phyloP scores from a whole-genome alignment of 2,113 vertebrate species.

The Hepsetus odoe region DNA sequence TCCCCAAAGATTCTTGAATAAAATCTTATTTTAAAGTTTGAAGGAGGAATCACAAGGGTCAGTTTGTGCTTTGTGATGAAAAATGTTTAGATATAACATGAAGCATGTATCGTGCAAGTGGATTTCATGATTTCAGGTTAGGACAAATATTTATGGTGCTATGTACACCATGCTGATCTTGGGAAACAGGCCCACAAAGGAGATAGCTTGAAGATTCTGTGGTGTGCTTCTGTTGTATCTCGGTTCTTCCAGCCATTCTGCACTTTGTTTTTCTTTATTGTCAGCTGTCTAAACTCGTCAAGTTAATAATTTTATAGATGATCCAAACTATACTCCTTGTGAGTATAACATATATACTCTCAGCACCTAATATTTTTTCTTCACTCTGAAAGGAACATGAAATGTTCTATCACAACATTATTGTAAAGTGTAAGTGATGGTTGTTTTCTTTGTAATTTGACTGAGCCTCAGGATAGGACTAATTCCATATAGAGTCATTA shows the following conservation, averaged over 20 bases:
- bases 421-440: background rate
- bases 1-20: conserved; percentile 20
- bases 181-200: background rate
- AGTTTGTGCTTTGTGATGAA: conserved; percentile 36
- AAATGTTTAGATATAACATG: conserved; percentile 33
- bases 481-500: background rate
- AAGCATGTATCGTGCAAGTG: conserved; percentile 29
- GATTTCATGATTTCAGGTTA: conserved; percentile 27
- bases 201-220: conserved; percentile 20
- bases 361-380: background rate
- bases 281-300: background rate
- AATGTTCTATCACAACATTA: background rate
- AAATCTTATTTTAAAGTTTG: conserved; percentile 31
- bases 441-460: background rate
- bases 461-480: background rate
- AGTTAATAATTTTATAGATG: background rate
- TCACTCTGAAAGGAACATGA: background rate
- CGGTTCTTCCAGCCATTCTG: background rate
- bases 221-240: background rate
- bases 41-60: conserved; percentile 18
- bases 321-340: background rate
- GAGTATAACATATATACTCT: background rate
- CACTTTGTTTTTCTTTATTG: background rate
- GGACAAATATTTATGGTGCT: conserved; percentile 14
- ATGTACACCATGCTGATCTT: conserved; percentile 9